These are phyloP conservation scores for Onychomys torridus DNA, from an alignment of 2,797 vertebrate species.

Conservation along the genomic window DNA sequence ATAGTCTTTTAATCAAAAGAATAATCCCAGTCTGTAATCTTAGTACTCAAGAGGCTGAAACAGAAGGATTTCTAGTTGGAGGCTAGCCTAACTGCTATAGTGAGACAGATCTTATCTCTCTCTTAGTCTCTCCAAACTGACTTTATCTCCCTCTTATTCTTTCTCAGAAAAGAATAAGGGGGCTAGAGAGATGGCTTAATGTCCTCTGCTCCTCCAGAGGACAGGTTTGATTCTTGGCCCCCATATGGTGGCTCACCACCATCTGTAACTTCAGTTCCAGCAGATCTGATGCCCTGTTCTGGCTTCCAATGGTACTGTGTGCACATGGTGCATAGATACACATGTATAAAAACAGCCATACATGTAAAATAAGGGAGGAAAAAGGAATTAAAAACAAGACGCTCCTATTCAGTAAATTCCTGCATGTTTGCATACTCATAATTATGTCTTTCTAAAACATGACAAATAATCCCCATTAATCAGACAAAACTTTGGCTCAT, in stretches of 20 bases:
- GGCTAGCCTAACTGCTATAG: background rate
- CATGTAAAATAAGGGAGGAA: background rate
- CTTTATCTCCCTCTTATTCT: background rate
- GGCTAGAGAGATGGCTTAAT: background rate
- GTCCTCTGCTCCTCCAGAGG: background rate
- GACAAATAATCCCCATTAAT: background rate
- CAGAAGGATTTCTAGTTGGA: background rate
- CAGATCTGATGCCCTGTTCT: background rate
- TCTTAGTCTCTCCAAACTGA: background rate
- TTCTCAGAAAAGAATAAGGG: background rate
- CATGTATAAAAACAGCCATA: background rate
- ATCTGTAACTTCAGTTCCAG: background rate
- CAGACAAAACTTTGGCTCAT: background rate
- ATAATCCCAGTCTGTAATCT: background rate
- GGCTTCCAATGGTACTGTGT: background rate
- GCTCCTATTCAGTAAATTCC: background rate
- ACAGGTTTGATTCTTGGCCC: background rate
- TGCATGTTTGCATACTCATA: background rate
- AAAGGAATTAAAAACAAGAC: background rate
- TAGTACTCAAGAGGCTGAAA: background rate
- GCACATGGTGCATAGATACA: background rate
- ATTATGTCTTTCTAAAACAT: background rate
- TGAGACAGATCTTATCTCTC: background rate
- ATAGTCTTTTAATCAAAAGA: slow-evolving; percentile 17
- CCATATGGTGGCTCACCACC: background rate